Percentiles rank a stretch among this genome's conserved stretches.
These are phyloP conservation scores for Scleropages formosus DNA, from an alignment of 2,797 vertebrate genomes.

Conservation along the genomic window DNA sequence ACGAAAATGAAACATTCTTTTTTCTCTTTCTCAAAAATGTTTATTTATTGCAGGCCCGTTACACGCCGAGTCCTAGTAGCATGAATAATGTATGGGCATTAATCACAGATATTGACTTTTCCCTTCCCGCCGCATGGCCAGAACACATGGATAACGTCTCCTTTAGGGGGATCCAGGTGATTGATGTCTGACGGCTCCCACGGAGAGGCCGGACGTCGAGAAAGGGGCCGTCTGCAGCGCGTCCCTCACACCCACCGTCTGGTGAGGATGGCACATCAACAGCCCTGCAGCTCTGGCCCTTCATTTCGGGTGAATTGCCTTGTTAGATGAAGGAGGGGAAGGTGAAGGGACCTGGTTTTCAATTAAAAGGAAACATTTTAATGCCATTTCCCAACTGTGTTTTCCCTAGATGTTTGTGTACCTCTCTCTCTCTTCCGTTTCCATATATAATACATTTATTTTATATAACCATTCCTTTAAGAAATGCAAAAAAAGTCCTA, in stretches of 20 bases:
- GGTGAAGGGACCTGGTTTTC: neutral
- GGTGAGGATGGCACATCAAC: neutral
- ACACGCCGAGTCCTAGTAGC: neutral
- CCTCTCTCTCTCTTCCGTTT: neutral
- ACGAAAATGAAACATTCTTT: neutral
- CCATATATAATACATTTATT: neutral
- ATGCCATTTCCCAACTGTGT: neutral
- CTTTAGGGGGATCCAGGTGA: neutral
- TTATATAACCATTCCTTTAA: neutral
- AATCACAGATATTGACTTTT: constrained; percentile 32
- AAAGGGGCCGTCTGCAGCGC: neutral
- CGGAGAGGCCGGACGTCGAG: neutral
- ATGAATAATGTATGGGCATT: constrained; percentile 44
- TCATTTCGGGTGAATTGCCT: neutral
- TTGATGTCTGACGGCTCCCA: constrained; percentile 13
- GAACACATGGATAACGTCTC: constrained; percentile 18
- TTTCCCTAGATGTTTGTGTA: neutral
- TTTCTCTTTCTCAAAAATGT: neutral
- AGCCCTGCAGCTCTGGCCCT: neutral
- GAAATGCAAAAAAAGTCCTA: too few relatives aligned
- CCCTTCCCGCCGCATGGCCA: neutral
- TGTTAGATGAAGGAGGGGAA: neutral
- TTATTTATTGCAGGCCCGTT: constrained; percentile 30
- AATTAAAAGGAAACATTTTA: neutral
- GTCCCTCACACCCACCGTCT: neutral